Conservation (phyloP, 2,888 invertebrate species). For the Polymixis flavicincta region DNA sequence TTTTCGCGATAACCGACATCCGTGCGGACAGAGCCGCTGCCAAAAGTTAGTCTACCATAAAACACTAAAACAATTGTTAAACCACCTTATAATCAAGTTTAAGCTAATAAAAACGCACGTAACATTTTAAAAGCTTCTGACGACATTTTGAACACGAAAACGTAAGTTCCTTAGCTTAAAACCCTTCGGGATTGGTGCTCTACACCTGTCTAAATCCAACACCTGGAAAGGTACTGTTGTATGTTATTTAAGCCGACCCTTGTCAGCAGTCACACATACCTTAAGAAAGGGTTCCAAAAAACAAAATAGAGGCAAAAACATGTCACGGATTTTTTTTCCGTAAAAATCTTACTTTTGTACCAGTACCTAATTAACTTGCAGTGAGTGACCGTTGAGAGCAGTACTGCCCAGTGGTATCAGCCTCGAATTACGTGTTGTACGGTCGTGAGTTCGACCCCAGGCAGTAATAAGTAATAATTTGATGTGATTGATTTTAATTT, state of each 20-base stretch:
- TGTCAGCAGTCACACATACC: conserved; percentile 1
- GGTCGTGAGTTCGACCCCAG: too few species aligned
- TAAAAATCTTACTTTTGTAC: background rate
- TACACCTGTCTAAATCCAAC: conserved; percentile 3
- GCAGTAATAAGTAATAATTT: too few species aligned
- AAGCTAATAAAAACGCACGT: background rate
- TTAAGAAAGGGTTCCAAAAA: background rate
- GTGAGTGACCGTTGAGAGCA: background rate
- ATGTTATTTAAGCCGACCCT: conserved; percentile 18
- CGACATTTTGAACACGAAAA: background rate
- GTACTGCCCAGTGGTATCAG: too few species aligned
- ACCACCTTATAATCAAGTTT: too few species aligned
- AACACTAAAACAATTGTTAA: too few species aligned
- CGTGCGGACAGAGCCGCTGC: too few species aligned
- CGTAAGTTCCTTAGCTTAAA: background rate
- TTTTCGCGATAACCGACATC: too few species aligned
- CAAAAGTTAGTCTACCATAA: too few species aligned
- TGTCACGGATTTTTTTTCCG: background rate
- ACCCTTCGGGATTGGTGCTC: conserved; percentile 24
- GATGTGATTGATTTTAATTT: too few species aligned
- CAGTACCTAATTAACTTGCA: background rate
- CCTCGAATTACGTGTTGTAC: too few species aligned
- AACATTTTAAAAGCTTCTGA: background rate
- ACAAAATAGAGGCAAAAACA: background rate
- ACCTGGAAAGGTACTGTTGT: background rate